Evolutionary conservation across 2,797 vertebrate species (phyloP).

Genomic region (Picus viridis): DNA sequence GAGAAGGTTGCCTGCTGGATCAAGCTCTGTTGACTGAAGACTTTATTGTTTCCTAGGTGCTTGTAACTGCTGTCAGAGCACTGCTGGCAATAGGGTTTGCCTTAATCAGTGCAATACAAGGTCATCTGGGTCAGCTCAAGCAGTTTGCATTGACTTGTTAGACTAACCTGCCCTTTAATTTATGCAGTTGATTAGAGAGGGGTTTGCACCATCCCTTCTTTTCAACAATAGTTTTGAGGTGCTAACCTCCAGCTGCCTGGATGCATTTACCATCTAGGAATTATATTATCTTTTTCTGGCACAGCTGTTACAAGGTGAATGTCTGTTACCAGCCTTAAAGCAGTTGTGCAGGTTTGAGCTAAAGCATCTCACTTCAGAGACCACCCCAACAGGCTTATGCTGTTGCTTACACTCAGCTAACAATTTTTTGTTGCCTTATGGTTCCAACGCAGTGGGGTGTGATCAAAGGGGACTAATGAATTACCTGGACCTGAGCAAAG

Average conservation of each 20-base stretch:
- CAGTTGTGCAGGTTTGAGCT: background rate
- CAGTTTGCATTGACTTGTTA: background rate
- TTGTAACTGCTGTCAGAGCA: background rate
- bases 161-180: background rate
- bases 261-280: background rate
- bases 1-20: background rate
- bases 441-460: accelerated
- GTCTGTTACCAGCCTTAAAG: background rate
- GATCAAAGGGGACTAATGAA: background rate
- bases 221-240: background rate
- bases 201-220: background rate
- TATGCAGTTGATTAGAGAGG: accelerated
- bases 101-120: background rate
- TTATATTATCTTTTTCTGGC: background rate
- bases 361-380: background rate
- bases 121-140: background rate
- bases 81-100: background rate
- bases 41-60: background rate
- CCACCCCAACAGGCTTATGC: background rate
- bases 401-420: background rate
- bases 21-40: background rate
- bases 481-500: too few species aligned
- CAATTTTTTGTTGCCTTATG: background rate
- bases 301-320: background rate
- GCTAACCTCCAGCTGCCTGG: background rate